Evolutionary conservation across 2,888 invertebrate genomes (phyloP).

Genomic region (Noctua janthina): DNA sequence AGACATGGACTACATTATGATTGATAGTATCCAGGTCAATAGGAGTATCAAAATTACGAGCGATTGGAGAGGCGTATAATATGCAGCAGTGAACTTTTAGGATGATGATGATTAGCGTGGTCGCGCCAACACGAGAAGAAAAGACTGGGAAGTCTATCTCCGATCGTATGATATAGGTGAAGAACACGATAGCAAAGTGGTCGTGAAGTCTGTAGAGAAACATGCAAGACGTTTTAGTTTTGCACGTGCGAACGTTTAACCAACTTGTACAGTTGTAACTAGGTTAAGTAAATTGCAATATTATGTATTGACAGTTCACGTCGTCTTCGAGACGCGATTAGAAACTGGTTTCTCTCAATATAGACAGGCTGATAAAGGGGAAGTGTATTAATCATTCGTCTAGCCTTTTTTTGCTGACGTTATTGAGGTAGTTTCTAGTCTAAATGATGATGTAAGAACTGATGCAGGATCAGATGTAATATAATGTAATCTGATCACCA

Average conservation of each 20-base stretch:
- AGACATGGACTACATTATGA: neutral
- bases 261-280: neutral
- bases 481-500: neutral
- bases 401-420: neutral
- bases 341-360: slow-evolving; percentile 17
- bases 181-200: neutral
- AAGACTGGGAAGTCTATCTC: neutral
- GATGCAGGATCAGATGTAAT: neutral
- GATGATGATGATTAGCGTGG: neutral
- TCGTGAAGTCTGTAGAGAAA: neutral
- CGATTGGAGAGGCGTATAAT: too few relatives aligned
- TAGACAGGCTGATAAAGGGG: neutral
- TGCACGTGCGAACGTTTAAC: slow-evolving; percentile 31
- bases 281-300: slow-evolving; percentile 49
- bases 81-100: neutral
- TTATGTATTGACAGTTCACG: slow-evolving; percentile 36
- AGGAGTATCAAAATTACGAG: too few relatives aligned
- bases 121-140: neutral
- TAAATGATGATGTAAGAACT: neutral
- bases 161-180: neutral
- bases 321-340: neutral
- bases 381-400: too few relatives aligned
- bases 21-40: too few relatives aligned
- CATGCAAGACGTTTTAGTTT: slow-evolving; percentile 9
- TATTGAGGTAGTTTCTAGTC: neutral